A percentile compares a stretch with the other conserved stretches of the same genome.
phyloP scores from a whole-genome alignment of 1,140 invertebrate genomes.

The Drosophila seguyi region DNA sequence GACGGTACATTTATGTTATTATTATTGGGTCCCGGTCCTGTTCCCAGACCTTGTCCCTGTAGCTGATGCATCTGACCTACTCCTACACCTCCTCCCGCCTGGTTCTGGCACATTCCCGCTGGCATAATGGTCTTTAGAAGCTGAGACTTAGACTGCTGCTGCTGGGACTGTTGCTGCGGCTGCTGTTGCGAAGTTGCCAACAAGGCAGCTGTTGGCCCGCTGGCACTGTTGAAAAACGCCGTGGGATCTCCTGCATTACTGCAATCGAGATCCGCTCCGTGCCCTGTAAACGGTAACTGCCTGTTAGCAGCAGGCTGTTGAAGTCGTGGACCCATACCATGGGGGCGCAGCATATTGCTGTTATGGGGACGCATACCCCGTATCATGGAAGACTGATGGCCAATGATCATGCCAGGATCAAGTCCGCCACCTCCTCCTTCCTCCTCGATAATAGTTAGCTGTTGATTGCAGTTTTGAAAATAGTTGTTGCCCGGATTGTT shows the following conservation, averaged over 20 bases:
- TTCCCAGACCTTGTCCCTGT: constrained; percentile 87
- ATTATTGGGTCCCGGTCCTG: constrained; percentile 51
- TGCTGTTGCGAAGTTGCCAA: constrained; percentile 43
- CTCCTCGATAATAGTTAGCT: constrained; percentile 77
- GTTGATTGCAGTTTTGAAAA: constrained; percentile 85
- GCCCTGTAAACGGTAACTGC: constrained; percentile 53
- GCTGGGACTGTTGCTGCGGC: constrained; percentile 43
- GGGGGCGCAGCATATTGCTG: constrained; percentile 53
- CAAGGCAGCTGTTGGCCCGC: constrained; percentile 20
- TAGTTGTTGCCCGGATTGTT: constrained; percentile 76
- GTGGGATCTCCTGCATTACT: constrained; percentile 48
- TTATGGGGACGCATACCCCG: constrained; percentile 69
- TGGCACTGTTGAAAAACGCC: constrained; percentile 50
- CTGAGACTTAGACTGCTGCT: constrained; percentile 48
- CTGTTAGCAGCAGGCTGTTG: constrained; percentile 56
- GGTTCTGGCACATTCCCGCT: constrained; percentile 50
- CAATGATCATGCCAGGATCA: constrained; percentile 86
- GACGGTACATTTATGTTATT: constrained; percentile 85
- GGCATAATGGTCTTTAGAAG: constrained; percentile 54
- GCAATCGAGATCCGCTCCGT: constrained; percentile 64
- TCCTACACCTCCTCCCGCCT: constrained; percentile 81
- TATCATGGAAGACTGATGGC: constrained; percentile 77
- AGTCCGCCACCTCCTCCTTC: constrained; percentile 84
- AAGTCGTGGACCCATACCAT: constrained; percentile 50
- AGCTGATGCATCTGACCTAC: constrained; percentile 85